Evolutionary conservation across 2,888 invertebrate species (phyloP).

Genomic region (Brachyopa scutellaris): DNA sequence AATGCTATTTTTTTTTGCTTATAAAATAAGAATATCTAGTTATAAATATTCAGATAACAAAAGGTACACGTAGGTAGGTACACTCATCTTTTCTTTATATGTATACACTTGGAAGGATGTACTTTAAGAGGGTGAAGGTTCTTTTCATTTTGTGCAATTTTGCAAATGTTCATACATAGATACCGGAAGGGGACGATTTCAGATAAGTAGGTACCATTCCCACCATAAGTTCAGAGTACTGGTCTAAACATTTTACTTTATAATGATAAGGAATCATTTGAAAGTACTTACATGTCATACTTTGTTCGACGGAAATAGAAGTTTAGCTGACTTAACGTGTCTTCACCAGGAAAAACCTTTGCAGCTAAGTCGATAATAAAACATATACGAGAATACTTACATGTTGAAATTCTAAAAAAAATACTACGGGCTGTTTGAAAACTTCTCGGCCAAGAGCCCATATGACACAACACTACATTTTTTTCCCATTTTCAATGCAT

Average conservation of each 20-base stretch:
- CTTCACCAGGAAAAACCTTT: no score
- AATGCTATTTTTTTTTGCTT: slow-evolving; percentile 66
- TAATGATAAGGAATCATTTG: neutral
- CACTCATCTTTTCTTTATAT: no score
- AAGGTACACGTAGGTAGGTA: slow-evolving; percentile 41
- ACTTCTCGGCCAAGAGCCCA: no score
- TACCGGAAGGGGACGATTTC: slow-evolving; percentile 47
- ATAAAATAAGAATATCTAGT: slow-evolving; percentile 55
- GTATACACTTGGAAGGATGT: slow-evolving; percentile 6
- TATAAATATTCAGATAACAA: slow-evolving; percentile 48
- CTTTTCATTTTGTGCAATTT: slow-evolving; percentile 32
- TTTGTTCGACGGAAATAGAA: no score
- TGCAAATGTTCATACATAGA: slow-evolving; percentile 23
- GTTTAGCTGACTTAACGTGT: no score
- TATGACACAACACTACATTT: no score
- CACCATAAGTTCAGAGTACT: neutral
- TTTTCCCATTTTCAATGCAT: no score
- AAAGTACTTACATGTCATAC: no score
- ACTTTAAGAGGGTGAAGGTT: neutral
- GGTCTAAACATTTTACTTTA: neutral
- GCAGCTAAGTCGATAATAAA: no score
- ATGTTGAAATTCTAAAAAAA: no score
- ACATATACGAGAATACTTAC: no score
- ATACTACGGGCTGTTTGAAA: no score
- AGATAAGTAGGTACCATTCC: neutral